These are phyloP conservation scores for Echiichthys vipera DNA, from an alignment of 2,797 vertebrate genomes.

Conservation along the genomic window DNA sequence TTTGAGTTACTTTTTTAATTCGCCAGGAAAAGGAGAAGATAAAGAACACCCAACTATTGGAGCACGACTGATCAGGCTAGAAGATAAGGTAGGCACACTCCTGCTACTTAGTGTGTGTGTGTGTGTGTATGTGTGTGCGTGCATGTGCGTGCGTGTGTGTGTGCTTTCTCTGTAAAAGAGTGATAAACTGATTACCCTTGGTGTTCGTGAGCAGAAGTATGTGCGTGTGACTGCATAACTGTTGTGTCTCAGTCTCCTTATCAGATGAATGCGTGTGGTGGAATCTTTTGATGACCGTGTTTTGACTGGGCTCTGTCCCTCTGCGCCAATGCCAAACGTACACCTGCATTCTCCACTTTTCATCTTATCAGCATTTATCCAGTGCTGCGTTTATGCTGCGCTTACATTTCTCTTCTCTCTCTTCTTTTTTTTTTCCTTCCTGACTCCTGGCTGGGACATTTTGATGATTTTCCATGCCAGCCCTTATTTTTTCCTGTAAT, in stretches of 20 bases:
- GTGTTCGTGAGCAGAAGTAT: slow-evolving; percentile 10
- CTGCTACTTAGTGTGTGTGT: slow-evolving; percentile 22
- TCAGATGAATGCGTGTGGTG: slow-evolving; percentile 48
- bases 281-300: slow-evolving; percentile 42
- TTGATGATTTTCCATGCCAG: slow-evolving; percentile 35
- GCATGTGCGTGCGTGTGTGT: slow-evolving; percentile 46
- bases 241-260: slow-evolving; percentile 29
- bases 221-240: not conserved
- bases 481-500: slow-evolving; percentile 8
- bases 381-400: not conserved
- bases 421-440: not conserved
- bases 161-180: slow-evolving; percentile 37
- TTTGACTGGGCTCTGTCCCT: slow-evolving; percentile 35
- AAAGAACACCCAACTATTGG: slow-evolving; percentile 91
- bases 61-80: slow-evolving; percentile 90
- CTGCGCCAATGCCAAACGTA: slow-evolving; percentile 13
- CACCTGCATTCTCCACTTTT: slow-evolving; percentile 6
- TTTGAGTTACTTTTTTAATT: slow-evolving; percentile 5
- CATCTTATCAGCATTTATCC: slow-evolving; percentile 3
- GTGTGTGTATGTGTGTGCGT: slow-evolving; percentile 42
- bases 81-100: slow-evolving; percentile 89
- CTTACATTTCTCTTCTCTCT: not conserved
- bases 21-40: slow-evolving; percentile 90
- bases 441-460: not conserved
- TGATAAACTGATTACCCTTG: slow-evolving; percentile 30